phyloP scores from a whole-genome alignment of 2,113 vertebrate genomes.

The Clarias macrocephalus region DNA sequence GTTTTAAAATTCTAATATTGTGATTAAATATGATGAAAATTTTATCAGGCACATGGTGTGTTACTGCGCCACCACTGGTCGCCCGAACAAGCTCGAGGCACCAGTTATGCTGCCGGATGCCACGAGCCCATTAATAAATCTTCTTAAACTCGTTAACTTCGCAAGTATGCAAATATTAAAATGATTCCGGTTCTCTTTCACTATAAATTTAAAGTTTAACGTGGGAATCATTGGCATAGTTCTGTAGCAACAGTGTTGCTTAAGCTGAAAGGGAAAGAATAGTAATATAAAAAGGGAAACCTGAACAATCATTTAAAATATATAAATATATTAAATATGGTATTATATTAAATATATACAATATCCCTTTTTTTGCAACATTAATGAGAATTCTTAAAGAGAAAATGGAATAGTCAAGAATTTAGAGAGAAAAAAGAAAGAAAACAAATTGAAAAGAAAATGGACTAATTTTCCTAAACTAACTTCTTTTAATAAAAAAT shows the following conservation, averaged over 20 bases:
- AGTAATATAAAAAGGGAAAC: background rate
- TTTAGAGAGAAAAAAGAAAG: background rate
- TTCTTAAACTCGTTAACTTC: conserved; percentile 27
- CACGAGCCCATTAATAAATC: conserved; percentile 27
- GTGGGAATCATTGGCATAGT: background rate
- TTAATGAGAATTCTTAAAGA: background rate
- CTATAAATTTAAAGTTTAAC: background rate
- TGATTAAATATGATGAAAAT: conserved; percentile 36
- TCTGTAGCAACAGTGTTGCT: background rate
- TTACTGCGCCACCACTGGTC: conserved; percentile 1
- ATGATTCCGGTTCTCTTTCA: background rate
- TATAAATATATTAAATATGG: too few species aligned
- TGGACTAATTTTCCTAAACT: background rate
- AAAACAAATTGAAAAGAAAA: background rate
- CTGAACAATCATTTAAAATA: background rate
- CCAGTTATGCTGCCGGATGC: conserved; percentile 22
- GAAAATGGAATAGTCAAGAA: background rate
- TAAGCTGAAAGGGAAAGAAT: too few species aligned
- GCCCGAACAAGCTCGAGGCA: background rate
- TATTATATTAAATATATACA: background rate
- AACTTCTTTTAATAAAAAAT: background rate
- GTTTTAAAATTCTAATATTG: conserved; percentile 16
- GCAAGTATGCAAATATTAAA: conserved; percentile 37
- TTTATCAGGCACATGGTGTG: background rate
- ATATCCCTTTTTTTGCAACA: background rate